These are phyloP conservation scores for Cephalopachus bancanus DNA, from an alignment of 2,797 vertebrate genomes.

Conservation along the genomic window DNA sequence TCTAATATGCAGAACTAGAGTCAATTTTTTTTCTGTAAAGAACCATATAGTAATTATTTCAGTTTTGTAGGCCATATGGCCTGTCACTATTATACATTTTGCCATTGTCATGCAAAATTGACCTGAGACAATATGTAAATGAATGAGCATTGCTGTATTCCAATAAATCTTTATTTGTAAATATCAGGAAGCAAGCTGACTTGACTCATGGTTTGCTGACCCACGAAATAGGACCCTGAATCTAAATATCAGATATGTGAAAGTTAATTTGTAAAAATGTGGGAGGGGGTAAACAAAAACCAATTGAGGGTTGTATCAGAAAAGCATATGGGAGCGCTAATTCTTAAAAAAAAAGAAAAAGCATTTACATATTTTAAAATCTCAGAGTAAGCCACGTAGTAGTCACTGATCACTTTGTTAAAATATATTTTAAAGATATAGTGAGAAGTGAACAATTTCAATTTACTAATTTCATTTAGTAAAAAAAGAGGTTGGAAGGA, in stretches of 20 bases:
- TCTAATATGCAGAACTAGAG: background rate
- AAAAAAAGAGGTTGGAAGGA: background rate
- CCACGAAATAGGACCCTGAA: background rate
- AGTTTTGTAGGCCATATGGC: background rate
- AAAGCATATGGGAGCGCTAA: background rate
- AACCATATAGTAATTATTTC: background rate
- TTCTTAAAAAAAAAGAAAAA: background rate
- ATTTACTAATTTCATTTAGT: background rate
- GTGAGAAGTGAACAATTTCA: background rate
- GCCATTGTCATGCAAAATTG: background rate
- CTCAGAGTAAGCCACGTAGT: background rate
- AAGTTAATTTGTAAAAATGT: slow-evolving; percentile 13
- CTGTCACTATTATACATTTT: background rate
- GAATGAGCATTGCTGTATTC: background rate
- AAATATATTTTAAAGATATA: background rate
- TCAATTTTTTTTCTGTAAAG: background rate
- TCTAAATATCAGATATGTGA: background rate
- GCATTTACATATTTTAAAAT: background rate
- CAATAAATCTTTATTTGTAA: slow-evolving; percentile 18
- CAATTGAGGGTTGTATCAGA: background rate
- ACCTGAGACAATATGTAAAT: background rate
- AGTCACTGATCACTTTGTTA: background rate
- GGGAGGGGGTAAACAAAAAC: background rate
- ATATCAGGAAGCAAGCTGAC: background rate
- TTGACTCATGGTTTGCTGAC: background rate